These are phyloP conservation scores for Gryllus bimaculatus DNA, from an alignment of 1,140 invertebrate species.

Conservation along the genomic window DNA sequence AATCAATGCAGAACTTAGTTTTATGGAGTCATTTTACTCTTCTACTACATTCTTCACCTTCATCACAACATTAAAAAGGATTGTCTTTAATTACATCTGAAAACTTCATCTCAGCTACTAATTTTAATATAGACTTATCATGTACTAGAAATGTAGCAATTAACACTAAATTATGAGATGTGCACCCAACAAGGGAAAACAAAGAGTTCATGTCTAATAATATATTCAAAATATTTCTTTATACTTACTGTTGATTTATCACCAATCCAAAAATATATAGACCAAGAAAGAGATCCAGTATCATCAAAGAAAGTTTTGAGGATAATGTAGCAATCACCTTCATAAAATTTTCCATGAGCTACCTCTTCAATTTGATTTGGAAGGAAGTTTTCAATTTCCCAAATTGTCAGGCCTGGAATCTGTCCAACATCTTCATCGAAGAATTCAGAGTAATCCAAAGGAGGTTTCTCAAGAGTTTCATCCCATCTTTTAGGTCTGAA, in stretches of 20 bases:
- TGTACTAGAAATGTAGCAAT: no score
- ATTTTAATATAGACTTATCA: no score
- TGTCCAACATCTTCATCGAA: slow-evolving; percentile 97
- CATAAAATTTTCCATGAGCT: slow-evolving; percentile 95
- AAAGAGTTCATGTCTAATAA: background rate
- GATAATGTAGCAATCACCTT: slow-evolving; percentile 98
- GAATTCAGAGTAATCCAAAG: slow-evolving; percentile 97
- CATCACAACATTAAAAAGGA: no score
- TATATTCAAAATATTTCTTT: slow-evolving; percentile 13
- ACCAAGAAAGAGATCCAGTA: slow-evolving; percentile 77
- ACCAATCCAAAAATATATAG: slow-evolving; percentile 99
- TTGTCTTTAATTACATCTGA: no score
- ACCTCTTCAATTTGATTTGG: slow-evolving; percentile 88
- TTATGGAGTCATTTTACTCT: no score
- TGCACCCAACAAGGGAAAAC: no score
- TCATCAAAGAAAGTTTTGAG: slow-evolving; percentile 86
- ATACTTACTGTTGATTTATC: slow-evolving; percentile 77
- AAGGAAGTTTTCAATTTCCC: slow-evolving; percentile 99
- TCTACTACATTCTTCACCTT: no score
- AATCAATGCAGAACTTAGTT: no score
- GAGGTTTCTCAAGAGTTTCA: slow-evolving; percentile 88
- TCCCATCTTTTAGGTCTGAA: slow-evolving; percentile 80
- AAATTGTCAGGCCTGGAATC: slow-evolving; percentile 75
- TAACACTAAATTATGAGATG: no score
- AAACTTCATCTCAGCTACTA: no score